phyloP scores from a whole-genome alignment of 2,113 vertebrate species.

The Amphilophus citrinellus region DNA sequence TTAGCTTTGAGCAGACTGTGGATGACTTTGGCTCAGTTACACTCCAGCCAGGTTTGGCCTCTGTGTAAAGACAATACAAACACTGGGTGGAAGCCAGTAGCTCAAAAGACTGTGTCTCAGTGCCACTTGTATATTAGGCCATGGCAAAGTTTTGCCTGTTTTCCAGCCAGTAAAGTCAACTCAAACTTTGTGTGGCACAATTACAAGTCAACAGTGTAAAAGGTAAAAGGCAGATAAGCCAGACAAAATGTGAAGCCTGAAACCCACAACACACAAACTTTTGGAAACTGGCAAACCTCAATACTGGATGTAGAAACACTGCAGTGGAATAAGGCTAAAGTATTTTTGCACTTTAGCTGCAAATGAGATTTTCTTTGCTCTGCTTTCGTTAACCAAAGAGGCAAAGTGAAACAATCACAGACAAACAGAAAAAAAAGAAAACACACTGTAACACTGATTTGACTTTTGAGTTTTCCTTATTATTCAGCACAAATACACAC shows the following conservation, averaged over 20 bases:
- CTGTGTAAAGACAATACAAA: constrained; percentile 55
- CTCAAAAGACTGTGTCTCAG: constrained; percentile 48
- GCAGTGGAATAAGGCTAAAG: neutral
- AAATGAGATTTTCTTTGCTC: neutral
- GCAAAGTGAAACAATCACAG: neutral
- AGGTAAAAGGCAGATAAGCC: constrained; percentile 3
- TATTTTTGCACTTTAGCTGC: neutral
- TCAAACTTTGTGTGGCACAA: constrained; percentile 61
- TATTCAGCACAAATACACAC: neutral
- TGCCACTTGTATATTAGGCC: constrained; percentile 54
- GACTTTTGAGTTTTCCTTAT: neutral
- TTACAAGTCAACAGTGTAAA: constrained; percentile 23
- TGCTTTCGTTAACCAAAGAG: neutral
- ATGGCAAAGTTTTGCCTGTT: constrained; percentile 51
- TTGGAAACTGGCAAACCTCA: neutral
- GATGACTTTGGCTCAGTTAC: constrained; percentile 50
- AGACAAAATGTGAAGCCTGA: constrained; percentile 13
- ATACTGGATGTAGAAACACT: neutral
- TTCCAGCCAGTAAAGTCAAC: constrained; percentile 56
- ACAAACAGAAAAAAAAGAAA: neutral
- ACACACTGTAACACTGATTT: neutral
- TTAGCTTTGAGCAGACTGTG: constrained; percentile 35
- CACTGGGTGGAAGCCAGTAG: constrained; percentile 49
- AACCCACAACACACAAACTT: neutral
- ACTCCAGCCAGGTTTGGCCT: constrained; percentile 57